Evolutionary conservation across 2,797 vertebrate species (phyloP).

Genomic region (Prunella strophiata): DNA sequence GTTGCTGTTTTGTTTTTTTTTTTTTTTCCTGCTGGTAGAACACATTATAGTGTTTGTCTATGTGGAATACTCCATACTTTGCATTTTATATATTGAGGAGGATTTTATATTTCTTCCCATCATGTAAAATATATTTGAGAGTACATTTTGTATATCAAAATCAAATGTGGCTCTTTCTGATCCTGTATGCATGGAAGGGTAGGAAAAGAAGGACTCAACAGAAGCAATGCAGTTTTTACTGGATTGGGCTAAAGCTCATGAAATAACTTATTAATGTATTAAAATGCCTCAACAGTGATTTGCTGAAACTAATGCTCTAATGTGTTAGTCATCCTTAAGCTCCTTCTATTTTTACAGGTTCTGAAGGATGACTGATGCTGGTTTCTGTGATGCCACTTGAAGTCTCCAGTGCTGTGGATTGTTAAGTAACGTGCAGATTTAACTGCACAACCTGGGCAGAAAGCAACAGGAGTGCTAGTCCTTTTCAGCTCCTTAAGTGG

Average conservation of each 20-base stretch:
- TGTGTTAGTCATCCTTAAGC: conserved; percentile 78
- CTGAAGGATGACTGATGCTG: conserved; percentile 75
- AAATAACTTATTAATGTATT: conserved; percentile 51
- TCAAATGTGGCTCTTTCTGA: background rate
- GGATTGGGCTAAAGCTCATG: conserved; percentile 60
- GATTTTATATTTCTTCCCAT: background rate
- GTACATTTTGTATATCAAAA: background rate
- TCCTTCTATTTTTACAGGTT: conserved; percentile 82
- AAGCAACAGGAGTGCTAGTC: conserved; percentile 2
- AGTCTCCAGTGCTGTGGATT: background rate
- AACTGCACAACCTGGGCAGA: background rate
- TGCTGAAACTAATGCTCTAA: conserved; percentile 70
- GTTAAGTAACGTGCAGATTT: conserved; percentile 41
- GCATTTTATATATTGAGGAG: background rate
- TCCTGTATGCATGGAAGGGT: background rate
- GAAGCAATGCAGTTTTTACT: conserved; percentile 11
- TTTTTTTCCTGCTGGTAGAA: background rate
- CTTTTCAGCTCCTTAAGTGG: conserved; percentile 29
- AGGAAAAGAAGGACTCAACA: background rate
- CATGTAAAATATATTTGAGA: background rate
- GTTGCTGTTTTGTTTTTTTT: background rate
- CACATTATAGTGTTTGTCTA: background rate
- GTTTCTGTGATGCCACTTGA: conserved; percentile 47
- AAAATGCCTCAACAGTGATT: conserved; percentile 67
- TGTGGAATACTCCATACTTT: background rate